phyloP scores from a whole-genome alignment of 1,140 invertebrate species.

The Drosophila grimshawi region DNA sequence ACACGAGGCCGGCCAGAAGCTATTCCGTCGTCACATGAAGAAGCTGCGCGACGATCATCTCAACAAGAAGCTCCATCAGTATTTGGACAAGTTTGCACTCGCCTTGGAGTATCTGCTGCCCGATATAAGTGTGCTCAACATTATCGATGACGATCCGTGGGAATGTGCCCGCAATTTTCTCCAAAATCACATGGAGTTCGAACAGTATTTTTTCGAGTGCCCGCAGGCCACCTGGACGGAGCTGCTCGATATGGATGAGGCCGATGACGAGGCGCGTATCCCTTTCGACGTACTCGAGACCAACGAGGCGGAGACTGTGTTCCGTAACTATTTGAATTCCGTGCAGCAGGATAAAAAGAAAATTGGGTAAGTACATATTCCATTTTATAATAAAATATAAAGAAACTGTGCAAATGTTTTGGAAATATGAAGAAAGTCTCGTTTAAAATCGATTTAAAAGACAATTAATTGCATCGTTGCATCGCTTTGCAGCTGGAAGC shows the following conservation, averaged over 20 bases:
- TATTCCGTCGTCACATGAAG: conserved; percentile 93
- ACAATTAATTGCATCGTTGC: too few species aligned
- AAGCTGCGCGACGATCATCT: conserved; percentile 94
- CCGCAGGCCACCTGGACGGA: conserved; percentile 92
- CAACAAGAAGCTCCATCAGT: conserved; percentile 91
- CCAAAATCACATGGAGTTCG: conserved; percentile 94
- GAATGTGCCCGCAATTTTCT: conserved; percentile 92
- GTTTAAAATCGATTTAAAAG: too few species aligned
- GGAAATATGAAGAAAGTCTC: too few species aligned
- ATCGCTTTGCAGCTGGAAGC: conserved; percentile 89
- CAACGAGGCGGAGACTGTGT: conserved; percentile 95
- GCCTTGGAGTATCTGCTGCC: conserved; percentile 93
- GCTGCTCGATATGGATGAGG: conserved; percentile 86
- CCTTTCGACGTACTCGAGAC: conserved; percentile 96
- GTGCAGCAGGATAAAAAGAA: conserved; percentile 95
- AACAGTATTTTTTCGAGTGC: conserved; percentile 95
- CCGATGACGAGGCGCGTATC: conserved; percentile 90
- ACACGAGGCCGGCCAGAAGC: conserved; percentile 91
- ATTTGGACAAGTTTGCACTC: conserved; percentile 92
- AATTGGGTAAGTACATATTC: conserved; percentile 90
- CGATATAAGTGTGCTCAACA: conserved; percentile 89
- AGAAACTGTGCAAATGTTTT: too few species aligned
- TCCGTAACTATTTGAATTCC: conserved; percentile 95
- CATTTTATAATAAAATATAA: too few species aligned
- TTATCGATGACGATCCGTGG: conserved; percentile 91